phyloP scores from a whole-genome alignment of 1,140 invertebrate species.

The Eulimnadia texana region DNA sequence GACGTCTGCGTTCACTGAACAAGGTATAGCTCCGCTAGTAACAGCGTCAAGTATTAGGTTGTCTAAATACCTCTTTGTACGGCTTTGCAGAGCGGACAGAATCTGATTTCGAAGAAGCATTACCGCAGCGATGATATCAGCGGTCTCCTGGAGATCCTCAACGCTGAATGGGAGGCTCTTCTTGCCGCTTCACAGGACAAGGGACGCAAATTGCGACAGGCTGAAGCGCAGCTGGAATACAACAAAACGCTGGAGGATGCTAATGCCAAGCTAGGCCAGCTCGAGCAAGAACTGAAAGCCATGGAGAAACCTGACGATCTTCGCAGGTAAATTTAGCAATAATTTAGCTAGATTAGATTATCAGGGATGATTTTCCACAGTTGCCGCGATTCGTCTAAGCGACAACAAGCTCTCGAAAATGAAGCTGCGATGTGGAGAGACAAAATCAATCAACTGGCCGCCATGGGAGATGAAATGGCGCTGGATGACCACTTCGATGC shows the following conservation, averaged over 20 bases:
- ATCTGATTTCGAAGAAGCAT: conserved; percentile 51
- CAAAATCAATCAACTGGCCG: conserved; percentile 56
- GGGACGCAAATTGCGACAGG: conserved; percentile 62
- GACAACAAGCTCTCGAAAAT: conserved; percentile 64
- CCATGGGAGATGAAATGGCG: conserved; percentile 73
- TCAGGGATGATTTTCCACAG: conserved; percentile 22
- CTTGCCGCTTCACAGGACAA: conserved; percentile 61
- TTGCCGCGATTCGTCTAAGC: conserved; percentile 74
- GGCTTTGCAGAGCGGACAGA: conserved; percentile 45
- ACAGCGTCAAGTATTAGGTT: no score
- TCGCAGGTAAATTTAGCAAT: conserved; percentile 35
- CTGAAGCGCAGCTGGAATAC: conserved; percentile 59
- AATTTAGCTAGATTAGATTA: background rate
- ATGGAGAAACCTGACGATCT: conserved; percentile 69
- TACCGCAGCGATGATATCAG: conserved; percentile 51
- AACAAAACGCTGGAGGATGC: conserved; percentile 62
- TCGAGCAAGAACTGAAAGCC: conserved; percentile 36
- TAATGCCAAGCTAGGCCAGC: conserved; percentile 56
- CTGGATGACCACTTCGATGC: conserved; percentile 88
- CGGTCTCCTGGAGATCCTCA: conserved; percentile 46
- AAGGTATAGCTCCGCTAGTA: conserved; percentile 43
- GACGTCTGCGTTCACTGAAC: conserved; percentile 67
- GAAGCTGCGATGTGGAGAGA: conserved; percentile 63
- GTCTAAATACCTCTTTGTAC: no score
- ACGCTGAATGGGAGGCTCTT: conserved; percentile 55